Evolutionary conservation across 2,113 vertebrate genomes (phyloP).

Genomic region (Chionomys nivalis): DNA sequence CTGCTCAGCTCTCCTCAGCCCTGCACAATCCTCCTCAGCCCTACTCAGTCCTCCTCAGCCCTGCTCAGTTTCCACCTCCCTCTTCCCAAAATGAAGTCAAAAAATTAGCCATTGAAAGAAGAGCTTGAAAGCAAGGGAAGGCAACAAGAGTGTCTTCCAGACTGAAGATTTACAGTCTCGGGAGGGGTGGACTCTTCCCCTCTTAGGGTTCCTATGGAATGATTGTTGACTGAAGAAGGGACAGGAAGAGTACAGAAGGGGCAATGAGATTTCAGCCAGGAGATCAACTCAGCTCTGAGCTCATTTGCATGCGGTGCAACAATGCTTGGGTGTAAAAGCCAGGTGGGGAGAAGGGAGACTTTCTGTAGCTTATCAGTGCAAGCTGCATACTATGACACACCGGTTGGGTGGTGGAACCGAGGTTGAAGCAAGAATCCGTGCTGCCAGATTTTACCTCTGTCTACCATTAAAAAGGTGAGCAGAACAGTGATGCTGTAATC

Average conservation of each 20-base stretch:
- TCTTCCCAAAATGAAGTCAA: neutral
- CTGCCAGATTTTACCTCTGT: neutral
- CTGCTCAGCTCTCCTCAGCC: too few species aligned
- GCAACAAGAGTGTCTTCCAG: neutral
- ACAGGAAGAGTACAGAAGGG: neutral
- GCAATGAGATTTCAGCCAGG: neutral
- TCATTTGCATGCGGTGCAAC: neutral
- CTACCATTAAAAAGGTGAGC: neutral
- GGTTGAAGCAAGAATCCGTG: neutral
- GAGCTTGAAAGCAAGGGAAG: neutral
- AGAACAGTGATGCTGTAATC: neutral
- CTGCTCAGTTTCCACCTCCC: neutral
- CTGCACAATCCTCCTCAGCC: too few species aligned
- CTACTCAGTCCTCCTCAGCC: too few species aligned
- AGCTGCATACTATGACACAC: neutral
- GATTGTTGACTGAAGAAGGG: too few species aligned
- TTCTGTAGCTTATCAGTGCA: neutral
- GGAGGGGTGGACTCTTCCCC: neutral
- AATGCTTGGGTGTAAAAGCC: neutral
- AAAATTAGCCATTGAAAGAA: neutral
- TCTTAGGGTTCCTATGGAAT: neutral
- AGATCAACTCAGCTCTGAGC: neutral
- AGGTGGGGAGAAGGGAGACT: too few species aligned
- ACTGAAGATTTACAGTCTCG: neutral
- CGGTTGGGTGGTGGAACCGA: neutral